Percentiles rank a stretch among this genome's conserved stretches.
phyloP scores from a whole-genome alignment of 1,140 invertebrate species.

The Drosophila funebris region DNA sequence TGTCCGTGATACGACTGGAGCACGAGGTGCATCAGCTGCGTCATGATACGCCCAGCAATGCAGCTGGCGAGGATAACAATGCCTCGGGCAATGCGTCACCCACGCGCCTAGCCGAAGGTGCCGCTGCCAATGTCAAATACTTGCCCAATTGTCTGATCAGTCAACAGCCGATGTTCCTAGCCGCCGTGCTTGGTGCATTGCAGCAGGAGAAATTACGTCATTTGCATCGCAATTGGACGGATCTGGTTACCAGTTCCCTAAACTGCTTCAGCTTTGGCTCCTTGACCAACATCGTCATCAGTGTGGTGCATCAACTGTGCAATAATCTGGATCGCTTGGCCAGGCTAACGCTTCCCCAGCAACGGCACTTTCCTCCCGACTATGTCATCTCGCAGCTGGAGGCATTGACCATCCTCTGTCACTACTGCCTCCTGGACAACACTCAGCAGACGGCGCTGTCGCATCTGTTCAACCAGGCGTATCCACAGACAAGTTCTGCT shows the following conservation, averaged over 20 bases:
- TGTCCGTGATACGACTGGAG: constrained; percentile 92
- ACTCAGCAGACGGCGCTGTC: constrained; percentile 87
- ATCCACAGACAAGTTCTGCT: constrained; percentile 84
- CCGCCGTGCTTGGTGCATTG: constrained; percentile 91
- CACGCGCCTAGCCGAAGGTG: constrained; percentile 64
- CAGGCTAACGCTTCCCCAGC: constrained; percentile 72
- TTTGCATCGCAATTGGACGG: constrained; percentile 92
- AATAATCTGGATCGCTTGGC: constrained; percentile 90
- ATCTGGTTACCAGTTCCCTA: constrained; percentile 89
- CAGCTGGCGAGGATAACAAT: constrained; percentile 36
- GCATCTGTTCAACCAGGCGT: constrained; percentile 86
- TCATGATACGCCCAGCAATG: constrained; percentile 80
- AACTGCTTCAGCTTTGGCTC: constrained; percentile 90
- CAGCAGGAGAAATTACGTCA: constrained; percentile 88
- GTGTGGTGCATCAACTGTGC: constrained; percentile 92
- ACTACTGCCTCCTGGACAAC: constrained; percentile 93
- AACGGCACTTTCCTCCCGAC: constrained; percentile 87
- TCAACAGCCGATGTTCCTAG: constrained; percentile 94
- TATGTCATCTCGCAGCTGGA: constrained; percentile 92
- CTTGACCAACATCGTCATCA: constrained; percentile 90
- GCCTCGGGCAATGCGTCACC: constrained; percentile 69
- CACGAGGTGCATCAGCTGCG: constrained; percentile 86
- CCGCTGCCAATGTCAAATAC: constrained; percentile 85
- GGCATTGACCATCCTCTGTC: constrained; percentile 92
- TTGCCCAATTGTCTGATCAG: constrained; percentile 88